Evolutionary conservation across 1,140 invertebrate genomes (phyloP).

Genomic region (Drosophila miranda): DNA sequence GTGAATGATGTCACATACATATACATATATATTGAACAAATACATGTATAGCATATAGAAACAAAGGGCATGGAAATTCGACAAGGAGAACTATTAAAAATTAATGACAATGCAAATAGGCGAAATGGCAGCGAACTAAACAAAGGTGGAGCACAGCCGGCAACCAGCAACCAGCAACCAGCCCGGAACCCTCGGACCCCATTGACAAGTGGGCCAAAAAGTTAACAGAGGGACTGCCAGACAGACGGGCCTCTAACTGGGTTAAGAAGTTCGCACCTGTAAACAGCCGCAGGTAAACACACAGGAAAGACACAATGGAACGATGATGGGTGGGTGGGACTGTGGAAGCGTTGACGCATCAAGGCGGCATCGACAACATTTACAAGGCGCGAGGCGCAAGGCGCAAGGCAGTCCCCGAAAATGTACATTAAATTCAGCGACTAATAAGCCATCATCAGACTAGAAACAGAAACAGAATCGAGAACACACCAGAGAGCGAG

Average conservation of each 20-base stretch:
- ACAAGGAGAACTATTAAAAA: constrained; percentile 68
- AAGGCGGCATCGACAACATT: constrained; percentile 39
- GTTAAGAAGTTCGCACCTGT: constrained; percentile 66
- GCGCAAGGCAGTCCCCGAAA: constrained; percentile 24
- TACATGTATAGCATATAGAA: constrained; percentile 1
- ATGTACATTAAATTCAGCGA: constrained; percentile 61
- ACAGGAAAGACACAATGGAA: constrained; percentile 21
- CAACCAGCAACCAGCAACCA: background rate
- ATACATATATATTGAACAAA: constrained; percentile 4
- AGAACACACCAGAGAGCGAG: constrained; percentile 8
- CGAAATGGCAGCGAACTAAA: constrained; percentile 43
- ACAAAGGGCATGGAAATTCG: constrained; percentile 39
- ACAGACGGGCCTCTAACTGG: constrained; percentile 51
- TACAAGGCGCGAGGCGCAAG: constrained; percentile 25
- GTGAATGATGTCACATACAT: constrained; percentile 46
- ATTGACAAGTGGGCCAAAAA: constrained; percentile 66
- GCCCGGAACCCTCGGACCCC: constrained; percentile 43
- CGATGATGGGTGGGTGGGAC: background rate
- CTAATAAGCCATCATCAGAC: constrained; percentile 68
- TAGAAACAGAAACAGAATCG: constrained; percentile 34
- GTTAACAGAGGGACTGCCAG: constrained; percentile 39
- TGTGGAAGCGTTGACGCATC: constrained; percentile 39
- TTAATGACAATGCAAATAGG: constrained; percentile 74
- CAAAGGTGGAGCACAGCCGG: constrained; percentile 42
- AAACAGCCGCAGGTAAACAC: constrained; percentile 32